phyloP scores from a whole-genome alignment of 2,888 invertebrate genomes.

The Trachelus stipa region DNA sequence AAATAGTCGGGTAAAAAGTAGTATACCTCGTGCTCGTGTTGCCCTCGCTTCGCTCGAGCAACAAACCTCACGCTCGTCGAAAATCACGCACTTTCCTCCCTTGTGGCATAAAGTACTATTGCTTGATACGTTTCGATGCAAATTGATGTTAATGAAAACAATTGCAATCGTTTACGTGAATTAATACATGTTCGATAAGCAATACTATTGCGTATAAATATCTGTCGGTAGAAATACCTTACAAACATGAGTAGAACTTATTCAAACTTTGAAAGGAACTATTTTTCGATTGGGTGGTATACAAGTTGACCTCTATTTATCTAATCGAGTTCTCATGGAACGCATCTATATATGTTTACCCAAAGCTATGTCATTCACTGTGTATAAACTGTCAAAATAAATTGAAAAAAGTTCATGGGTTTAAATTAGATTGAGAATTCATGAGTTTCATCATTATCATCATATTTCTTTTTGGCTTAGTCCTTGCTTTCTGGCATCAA shows the following conservation, averaged over 20 bases:
- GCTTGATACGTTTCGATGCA: background rate
- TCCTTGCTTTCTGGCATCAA: conserved; percentile 71
- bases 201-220: background rate
- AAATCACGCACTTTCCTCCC: too few species aligned
- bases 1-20: too few species aligned
- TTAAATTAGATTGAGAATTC: background rate
- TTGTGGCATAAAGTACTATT: too few species aligned
- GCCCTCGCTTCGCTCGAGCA: too few species aligned
- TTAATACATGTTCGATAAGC: background rate
- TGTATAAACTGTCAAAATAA: background rate
- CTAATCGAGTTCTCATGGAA: background rate
- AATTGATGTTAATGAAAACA: background rate
- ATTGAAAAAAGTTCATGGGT: background rate
- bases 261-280: background rate
- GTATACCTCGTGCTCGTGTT: too few species aligned
- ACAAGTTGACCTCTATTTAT: background rate
- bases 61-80: too few species aligned
- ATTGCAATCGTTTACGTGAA: background rate
- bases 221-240: background rate
- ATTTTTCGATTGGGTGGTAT: background rate
- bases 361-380: background rate
- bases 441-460: conserved; percentile 25
- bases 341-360: background rate
- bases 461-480: conserved; percentile 45
- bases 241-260: background rate